Base-by-base conservation (phyloP, 2,888 invertebrate genomes). In the Ochropleura plecta region DNA sequence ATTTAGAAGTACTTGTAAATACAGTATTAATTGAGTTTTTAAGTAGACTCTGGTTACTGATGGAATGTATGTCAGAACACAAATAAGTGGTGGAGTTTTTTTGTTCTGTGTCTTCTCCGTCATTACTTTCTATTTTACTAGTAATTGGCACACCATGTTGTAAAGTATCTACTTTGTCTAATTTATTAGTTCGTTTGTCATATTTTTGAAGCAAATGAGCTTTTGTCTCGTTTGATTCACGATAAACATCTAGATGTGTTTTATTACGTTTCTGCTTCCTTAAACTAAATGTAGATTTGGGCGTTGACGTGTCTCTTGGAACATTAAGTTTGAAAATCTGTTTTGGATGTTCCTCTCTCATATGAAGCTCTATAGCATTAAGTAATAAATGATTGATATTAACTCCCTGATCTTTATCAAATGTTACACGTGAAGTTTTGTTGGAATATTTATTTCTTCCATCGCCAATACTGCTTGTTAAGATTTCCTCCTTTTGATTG, bases 361-460 rank as follows among this genome's bases (percentile, higher is more conserved):
- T 70, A 20, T 71, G 53, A 57, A 72, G 16, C 60, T 77, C 62
- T 14, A 67, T 44, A 44, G 86, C 65, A 69, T 30, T 66, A 3
- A 48, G 49, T 63, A 82, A 60, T 57, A 85, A 46, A 49, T 67
- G 51, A 51, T 66, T 69, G 1, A 57, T 40, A 53, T 76, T 14
- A 18, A 40, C 14, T 59, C 49, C 55, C 14, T 62, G 60, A 46
- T 55, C 62, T 49, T 81, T 53, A 64, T 71, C n/a, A 60, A 85
- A 77, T 20, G 66, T 70, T n/a, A 77, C 63, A 10, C 16, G 69
- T 5, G 86, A 70, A n/a, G 14, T 30, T 65, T 62, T 85, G 18
- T n/a, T 68, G 14, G 12, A 75, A 51, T 12, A 10, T 68, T 67
- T 76, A 55, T 20, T 62, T 71, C 49, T 85, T 65, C 59, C 78